Conservation (phyloP, 30 jellyfish, hydroid and myxozoan genomes). For the Aurelia sp. region DNA sequence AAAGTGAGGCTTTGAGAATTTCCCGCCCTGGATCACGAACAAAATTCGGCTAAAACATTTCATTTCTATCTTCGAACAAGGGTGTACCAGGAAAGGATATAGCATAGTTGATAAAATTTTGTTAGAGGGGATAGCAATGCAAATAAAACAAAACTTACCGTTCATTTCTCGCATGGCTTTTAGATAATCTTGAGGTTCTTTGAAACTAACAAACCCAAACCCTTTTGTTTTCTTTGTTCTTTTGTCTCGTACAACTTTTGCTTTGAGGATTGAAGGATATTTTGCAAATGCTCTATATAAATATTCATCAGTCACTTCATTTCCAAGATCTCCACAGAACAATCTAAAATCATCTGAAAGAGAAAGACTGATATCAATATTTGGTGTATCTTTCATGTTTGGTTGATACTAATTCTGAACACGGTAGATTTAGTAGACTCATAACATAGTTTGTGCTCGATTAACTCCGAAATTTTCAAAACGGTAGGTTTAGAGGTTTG, state of each 20-base stretch:
- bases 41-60: too few relatives aligned
- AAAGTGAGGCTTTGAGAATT: too few relatives aligned
- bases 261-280: conserved; percentile 90
- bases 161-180: conserved; percentile 99
- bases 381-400: neutral
- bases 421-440: too few relatives aligned
- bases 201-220: conserved; percentile 96
- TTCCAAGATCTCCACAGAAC: conserved; percentile 99
- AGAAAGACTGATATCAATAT: neutral
- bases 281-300: conserved; percentile 90
- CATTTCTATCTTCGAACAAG: too few relatives aligned
- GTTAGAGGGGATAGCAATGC: too few relatives aligned
- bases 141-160: conserved; percentile 54
- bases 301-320: conserved; percentile 97
- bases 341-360: conserved; percentile 93
- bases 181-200: conserved; percentile 97
- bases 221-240: conserved; percentile 94
- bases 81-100: too few relatives aligned
- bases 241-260: conserved; percentile 90
- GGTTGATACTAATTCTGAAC: too few relatives aligned
- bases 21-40: too few relatives aligned
- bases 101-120: too few relatives aligned
- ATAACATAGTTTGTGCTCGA: too few relatives aligned
- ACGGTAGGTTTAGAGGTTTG: neutral
- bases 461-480: too few relatives aligned